Conservation (phyloP, 2,113 vertebrate species). For the Pseudorasbora parva region DNA sequence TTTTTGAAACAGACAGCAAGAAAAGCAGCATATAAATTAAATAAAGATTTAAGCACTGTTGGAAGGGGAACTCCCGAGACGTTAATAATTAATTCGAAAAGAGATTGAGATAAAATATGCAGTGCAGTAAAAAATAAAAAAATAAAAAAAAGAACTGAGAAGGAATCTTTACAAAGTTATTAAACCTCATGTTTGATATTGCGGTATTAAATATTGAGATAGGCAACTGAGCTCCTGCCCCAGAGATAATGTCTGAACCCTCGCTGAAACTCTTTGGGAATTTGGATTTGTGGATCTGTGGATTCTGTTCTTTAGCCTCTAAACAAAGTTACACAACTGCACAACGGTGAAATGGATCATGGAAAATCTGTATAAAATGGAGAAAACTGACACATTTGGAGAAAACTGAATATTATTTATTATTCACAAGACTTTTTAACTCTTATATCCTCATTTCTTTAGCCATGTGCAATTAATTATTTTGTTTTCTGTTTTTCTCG, state of each 20-base stretch:
- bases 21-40: constrained; percentile 50
- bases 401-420: background rate
- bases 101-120: constrained; percentile 56
- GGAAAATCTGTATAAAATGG: constrained; percentile 3
- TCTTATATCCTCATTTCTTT: background rate
- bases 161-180: constrained; percentile 49
- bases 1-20: constrained; percentile 41
- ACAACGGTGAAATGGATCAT: background rate
- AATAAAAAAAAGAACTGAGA: constrained; percentile 45
- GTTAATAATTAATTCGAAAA: constrained; percentile 59
- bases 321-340: constrained; percentile 11
- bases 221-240: constrained; percentile 31
- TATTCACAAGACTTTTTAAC: background rate
- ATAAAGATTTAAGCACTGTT: constrained; percentile 53
- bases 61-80: constrained; percentile 53
- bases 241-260: constrained; percentile 38
- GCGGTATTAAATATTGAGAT: constrained; percentile 52
- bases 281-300: background rate
- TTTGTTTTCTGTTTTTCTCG: background rate
- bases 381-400: too few species aligned
- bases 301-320: constrained; percentile 4
- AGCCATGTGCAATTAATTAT: background rate
- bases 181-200: constrained; percentile 61
- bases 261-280: constrained; percentile 14
- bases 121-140: background rate